Percentiles rank a stretch among this genome's conserved stretches.
Conservation (phyloP, 2,113 vertebrate genomes). For the Phocoena phocoena region DNA sequence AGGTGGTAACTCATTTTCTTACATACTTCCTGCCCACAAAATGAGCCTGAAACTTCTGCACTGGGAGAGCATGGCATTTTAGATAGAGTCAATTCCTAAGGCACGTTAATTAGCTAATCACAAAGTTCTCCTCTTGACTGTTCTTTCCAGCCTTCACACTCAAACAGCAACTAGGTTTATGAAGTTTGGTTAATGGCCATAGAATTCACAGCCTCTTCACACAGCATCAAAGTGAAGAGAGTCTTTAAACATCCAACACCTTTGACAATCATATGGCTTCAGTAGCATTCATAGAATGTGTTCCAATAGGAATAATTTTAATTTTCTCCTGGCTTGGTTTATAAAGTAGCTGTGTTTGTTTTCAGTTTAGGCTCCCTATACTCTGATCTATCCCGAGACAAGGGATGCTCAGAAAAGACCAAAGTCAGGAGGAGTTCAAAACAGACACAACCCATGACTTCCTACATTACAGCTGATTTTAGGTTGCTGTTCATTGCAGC, state of each 20-base stretch:
- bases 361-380: constrained; percentile 7
- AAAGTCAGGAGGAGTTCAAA: constrained; percentile 55
- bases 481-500: background rate
- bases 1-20: background rate
- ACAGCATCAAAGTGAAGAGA: background rate
- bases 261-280: background rate
- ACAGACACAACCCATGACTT: constrained; percentile 19
- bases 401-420: constrained; percentile 15
- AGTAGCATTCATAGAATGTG: background rate
- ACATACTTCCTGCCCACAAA: background rate
- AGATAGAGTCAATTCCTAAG: background rate
- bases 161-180: background rate
- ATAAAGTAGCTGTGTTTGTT: constrained; percentile 26
- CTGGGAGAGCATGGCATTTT: background rate
- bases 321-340: background rate
- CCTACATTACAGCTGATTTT: constrained; percentile 19
- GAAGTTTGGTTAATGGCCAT: background rate
- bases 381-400: constrained; percentile 58
- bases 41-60: background rate
- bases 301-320: background rate
- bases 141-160: background rate
- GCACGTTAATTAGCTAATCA: background rate
- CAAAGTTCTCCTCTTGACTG: background rate
- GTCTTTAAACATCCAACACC: background rate
- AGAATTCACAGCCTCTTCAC: background rate